Base-by-base conservation (phyloP, 1,140 invertebrate genomes). In the Vollenhovia emeryi region DNA sequence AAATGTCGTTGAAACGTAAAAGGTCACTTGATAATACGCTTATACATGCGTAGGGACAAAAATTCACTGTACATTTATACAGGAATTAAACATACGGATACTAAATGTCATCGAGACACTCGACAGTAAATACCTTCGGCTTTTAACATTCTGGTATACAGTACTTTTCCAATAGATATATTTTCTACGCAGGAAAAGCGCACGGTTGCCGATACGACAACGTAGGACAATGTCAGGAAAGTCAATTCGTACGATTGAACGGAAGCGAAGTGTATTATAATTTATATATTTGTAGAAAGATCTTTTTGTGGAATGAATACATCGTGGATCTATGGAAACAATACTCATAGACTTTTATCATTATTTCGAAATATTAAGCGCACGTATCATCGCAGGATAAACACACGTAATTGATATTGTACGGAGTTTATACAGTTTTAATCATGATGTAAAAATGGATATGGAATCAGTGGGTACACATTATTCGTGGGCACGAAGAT, bases 251-350 rank as follows among this genome's bases (percentile, higher is more conserved):
- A 55, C 5, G 18, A 60, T 48, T 76, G 9, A 60, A 45, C 33
- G 30, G 5, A 45, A 60, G 18, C 24, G 11, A 45, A 30, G n/a
- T 60, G 6, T 76, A 21, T 64, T 64, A 24, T 64, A 66, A 66
- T 64, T 36, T 64, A 50, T 78, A 4, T 64, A 78, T 52, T 78
- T 78, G 75, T 78, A 78, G 30, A 78, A 78, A 78, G 43, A 40
- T 50, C 7, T 48, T n/a, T n/a, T n/a, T n/a, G 11, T 78, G 40
- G 75, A 64, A 78, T 78, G 59, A 78, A 66, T 78, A 78, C 30
- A 66, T 78, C 45, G 33, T 48, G 5, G 59, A 36, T 78, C 30
- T 78, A 62, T 40, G 11, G 36, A 62, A 64, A 78, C 57, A 62
- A 64, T 62, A 45, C 2, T 78, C 24, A 11, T 0, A 64, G n/a